Conservation (phyloP, 2,113 vertebrate genomes). For the Chloropsis cyanopogon region DNA sequence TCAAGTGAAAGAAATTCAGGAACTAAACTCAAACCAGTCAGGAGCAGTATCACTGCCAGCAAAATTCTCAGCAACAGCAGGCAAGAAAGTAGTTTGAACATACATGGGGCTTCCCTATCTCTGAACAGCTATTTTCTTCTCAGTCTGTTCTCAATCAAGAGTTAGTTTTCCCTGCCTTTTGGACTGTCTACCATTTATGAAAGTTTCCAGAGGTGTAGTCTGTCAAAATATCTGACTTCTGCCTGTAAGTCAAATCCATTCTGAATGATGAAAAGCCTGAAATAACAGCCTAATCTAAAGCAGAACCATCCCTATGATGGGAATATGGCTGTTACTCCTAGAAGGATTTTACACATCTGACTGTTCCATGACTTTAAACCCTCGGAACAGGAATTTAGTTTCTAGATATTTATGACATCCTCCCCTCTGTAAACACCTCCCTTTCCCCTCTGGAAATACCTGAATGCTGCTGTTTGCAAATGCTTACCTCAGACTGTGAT, state of each 20-base stretch:
- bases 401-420: not conserved
- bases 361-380: not conserved
- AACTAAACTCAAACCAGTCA: constrained; percentile 6
- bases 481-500: fast-evolving
- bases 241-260: not conserved
- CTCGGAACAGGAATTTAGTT: not conserved
- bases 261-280: not conserved
- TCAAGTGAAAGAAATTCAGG: constrained; percentile 23
- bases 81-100: not conserved
- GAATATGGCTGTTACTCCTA: not conserved
- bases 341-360: not conserved
- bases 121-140: constrained; percentile 16
- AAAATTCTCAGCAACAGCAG: constrained; percentile 13
- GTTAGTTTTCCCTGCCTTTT: constrained; percentile 47
- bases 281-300: not conserved
- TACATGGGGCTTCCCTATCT: not conserved
- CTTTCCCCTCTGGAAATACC: not conserved
- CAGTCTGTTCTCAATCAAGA: constrained; percentile 53
- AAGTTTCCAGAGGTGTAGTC: not conserved
- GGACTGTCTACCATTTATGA: not conserved
- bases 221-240: not conserved
- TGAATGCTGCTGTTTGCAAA: not conserved
- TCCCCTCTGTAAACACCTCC: not conserved
- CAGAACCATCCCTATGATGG: not conserved
- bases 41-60: not conserved